Evolutionary conservation across 2,888 invertebrate species (phyloP).

Genomic region (Lobophora halterata): DNA sequence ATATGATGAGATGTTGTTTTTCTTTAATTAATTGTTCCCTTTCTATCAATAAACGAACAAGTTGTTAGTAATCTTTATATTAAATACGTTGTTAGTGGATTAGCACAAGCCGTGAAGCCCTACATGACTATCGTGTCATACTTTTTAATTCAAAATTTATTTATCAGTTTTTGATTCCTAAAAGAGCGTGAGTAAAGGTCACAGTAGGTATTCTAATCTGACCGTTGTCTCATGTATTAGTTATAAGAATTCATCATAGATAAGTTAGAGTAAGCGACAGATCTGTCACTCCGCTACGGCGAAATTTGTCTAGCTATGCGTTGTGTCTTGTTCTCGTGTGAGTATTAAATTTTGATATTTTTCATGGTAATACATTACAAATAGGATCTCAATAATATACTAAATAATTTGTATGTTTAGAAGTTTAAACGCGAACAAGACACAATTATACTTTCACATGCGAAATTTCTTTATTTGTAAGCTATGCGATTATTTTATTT

Average conservation of each 20-base stretch:
- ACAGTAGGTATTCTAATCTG: conserved; percentile 20
- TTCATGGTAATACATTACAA: conserved; percentile 5
- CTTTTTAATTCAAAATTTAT: conserved; percentile 10
- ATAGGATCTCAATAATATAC: conserved; percentile 9
- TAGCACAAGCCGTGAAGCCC: conserved; percentile 60
- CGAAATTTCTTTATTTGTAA: conserved; percentile 42
- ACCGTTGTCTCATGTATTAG: conserved; percentile 34
- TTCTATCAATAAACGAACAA: conserved; percentile 23
- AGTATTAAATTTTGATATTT: conserved; percentile 3
- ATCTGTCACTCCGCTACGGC: conserved; percentile 72
- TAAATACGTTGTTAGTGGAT: conserved; percentile 53
- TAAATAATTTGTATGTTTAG: too few relatives aligned
- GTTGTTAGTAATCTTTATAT: conserved; percentile 38
- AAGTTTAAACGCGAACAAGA: conserved; percentile 38
- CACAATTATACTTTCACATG: conserved; percentile 34
- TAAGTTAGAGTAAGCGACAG: conserved; percentile 69
- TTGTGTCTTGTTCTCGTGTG: conserved; percentile 51
- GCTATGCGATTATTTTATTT: conserved; percentile 43
- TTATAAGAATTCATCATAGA: conserved; percentile 63
- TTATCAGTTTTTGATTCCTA: conserved; percentile 11
- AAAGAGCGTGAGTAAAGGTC: conserved; percentile 8
- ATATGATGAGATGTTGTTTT: conserved; percentile 73
- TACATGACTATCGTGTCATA: conserved; percentile 38
- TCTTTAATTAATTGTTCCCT: conserved; percentile 62
- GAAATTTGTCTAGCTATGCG: conserved; percentile 60